These are phyloP conservation scores for Oreochromis grahami DNA, from an alignment of 2,797 vertebrate species.

Conservation along the genomic window DNA sequence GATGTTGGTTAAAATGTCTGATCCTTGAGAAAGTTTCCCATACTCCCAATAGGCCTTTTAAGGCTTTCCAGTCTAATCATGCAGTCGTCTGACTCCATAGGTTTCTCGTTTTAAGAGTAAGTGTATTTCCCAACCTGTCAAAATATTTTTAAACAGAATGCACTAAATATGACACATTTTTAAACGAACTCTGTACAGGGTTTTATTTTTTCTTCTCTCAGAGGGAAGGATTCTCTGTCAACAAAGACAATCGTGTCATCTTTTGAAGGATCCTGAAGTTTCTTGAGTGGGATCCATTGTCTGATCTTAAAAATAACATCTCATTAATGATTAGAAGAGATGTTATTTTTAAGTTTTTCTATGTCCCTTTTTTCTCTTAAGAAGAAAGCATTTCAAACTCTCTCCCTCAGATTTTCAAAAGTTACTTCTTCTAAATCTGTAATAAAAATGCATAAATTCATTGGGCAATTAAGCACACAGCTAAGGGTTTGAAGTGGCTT, in stretches of 20 bases:
- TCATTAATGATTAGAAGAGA: background rate
- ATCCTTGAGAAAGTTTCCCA: background rate
- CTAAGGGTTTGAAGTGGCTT: slow-evolving; percentile 9
- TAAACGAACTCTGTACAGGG: background rate
- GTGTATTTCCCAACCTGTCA: background rate
- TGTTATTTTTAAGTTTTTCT: background rate
- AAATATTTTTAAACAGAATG: background rate
- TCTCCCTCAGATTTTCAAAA: slow-evolving; percentile 27
- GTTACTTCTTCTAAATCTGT: slow-evolving; percentile 20
- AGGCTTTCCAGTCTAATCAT: background rate
- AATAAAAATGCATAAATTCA: slow-evolving; percentile 55
- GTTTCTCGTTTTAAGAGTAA: background rate
- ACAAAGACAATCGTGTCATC: background rate
- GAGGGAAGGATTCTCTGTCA: background rate
- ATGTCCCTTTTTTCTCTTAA: background rate
- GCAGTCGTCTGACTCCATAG: background rate
- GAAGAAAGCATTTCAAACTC: slow-evolving; percentile 11
- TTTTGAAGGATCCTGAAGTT: background rate
- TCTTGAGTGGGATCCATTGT: background rate
- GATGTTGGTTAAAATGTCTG: background rate
- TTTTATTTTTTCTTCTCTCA: background rate
- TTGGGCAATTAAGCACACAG: slow-evolving; percentile 25
- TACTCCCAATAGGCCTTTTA: background rate
- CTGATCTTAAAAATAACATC: background rate
- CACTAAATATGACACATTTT: background rate